Evolutionary conservation across 2,113 vertebrate species (phyloP).

Genomic region (Oryzias curvinotus): DNA sequence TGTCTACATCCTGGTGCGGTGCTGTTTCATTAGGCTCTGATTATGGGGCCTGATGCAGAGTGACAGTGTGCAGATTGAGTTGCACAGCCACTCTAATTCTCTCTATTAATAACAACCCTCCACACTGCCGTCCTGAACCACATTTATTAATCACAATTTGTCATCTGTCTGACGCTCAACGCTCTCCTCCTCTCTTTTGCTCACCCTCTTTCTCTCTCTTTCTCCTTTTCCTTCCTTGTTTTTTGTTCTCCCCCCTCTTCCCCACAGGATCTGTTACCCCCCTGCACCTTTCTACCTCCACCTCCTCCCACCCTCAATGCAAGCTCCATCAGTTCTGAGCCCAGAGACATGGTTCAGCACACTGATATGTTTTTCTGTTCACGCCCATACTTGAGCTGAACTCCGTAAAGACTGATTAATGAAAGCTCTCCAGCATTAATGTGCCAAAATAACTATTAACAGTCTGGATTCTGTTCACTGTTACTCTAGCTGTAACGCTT

Average conservation of each 20-base stretch:
- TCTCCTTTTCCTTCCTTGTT: constrained; percentile 26
- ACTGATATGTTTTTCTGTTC: constrained; percentile 53
- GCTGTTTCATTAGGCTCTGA: constrained; percentile 82
- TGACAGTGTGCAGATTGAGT: constrained; percentile 84
- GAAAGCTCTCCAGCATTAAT: constrained; percentile 61
- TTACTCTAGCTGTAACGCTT: constrained; percentile 15
- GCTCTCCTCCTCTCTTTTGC: constrained; percentile 50
- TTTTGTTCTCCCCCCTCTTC: constrained; percentile 39
- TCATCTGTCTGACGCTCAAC: constrained; percentile 78
- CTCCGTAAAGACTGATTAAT: constrained; percentile 64
- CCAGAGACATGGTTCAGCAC: constrained; percentile 70
- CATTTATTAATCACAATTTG: constrained; percentile 88
- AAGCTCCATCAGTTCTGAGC: constrained; percentile 43
- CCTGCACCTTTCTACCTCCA: constrained; percentile 46
- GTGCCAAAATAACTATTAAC: constrained; percentile 54
- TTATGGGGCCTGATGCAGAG: constrained; percentile 81
- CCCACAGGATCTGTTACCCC: constrained; percentile 72
- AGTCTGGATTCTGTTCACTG: constrained; percentile 31
- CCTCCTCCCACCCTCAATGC: constrained; percentile 42
- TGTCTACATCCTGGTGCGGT: constrained; percentile 64
- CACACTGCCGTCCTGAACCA: constrained; percentile 77
- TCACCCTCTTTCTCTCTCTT: constrained; percentile 28
- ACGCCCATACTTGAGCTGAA: constrained; percentile 53
- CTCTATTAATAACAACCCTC: constrained; percentile 83
- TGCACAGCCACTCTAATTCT: constrained; percentile 82